Evolutionary conservation across 2,113 vertebrate species (phyloP), one percentile per base, ranked within the genome.

Genomic region (Catharus bicknelli): DNA sequence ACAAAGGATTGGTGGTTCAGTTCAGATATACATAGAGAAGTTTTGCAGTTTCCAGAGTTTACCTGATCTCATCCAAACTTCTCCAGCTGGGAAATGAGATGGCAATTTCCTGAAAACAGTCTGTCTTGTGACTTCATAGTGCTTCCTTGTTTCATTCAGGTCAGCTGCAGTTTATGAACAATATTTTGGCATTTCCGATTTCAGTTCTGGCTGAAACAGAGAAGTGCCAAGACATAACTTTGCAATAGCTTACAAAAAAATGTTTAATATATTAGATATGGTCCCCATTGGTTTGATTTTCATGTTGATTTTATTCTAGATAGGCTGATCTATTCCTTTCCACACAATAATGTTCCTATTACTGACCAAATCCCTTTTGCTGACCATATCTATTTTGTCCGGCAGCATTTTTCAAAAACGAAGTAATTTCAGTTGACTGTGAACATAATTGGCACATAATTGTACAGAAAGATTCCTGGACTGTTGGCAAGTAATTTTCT

Each of bases 141-240:
- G 67, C 72, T 95, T 96, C 73, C 89, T 81, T 88, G 36, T 95
- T 96, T 91, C 78, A 79, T 72, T 84, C 78, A 83, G 78, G 72
- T 90, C 92, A 93, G 47, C 80, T 76, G 75, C 40, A 80, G 85
- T 79, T 51, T 81, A 89, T 74, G 64, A 92, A 83, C 36, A 88
- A 73, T 81, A 80, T 82, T 90, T 83, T 94, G 76, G 72, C 34
- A 83, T 96, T 96, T 94, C 84, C 18, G 6, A 87, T 92, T 95
- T 86, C 83, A 89, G 68, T 94, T 92, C 76, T 95, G 80, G 40
- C 36, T 95, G 76, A 91, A 96, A 82, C 26, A 88, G 75, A 62
- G 77, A 91, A 88, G 74, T 88, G 42, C 43, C 9, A 2, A 76
- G 25, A 62, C 69, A 88, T 75, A 86, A 90, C 43, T 75, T 61